Evolutionary conservation across 64 coral and sea anemone species (phyloP), one percentile per base, ranked within the genome.

Genomic region (Stichodactyla helianthus): DNA sequence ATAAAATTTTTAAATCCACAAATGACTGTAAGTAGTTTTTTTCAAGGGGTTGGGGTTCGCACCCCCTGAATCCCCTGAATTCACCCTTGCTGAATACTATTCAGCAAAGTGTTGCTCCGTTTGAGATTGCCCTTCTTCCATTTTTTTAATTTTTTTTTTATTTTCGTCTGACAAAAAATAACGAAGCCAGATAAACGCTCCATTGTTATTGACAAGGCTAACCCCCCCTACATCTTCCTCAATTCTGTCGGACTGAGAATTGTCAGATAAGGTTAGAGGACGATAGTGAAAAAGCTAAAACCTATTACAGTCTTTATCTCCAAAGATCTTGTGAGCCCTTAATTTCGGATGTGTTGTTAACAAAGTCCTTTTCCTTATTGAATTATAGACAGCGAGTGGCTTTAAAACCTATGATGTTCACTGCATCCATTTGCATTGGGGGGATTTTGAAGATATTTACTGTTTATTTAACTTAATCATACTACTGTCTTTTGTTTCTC

Each of bases 381-480:
- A 74, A 74, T 74, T 27, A 74, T 74, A 19, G 11, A 0, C 14
- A 74, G 26, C 25, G 25, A 74, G 68, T 74, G 23, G 68, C 68
- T 13, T 74, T 13, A 74, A 74, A 74, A 35, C 26, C 68, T 27
- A 74, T 26, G n/a, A 74, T 25, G 68, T 25, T 14, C 9, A 74
- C 68, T 74, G 10, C 68, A 74, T 35, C n/a, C 68, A 74, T 74
- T 74, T 74, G 23, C 68, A 74, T 74, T 71, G 25, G 68, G 31
- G 9, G 68, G 68, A 27, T 74, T 74, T 74, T 35, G 11, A 28
- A 74, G 26, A 26, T 74, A 74, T 31, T 13, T 74, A 74, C 25
- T 74, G 68, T 74, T 74, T 74, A 74, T 31, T 74, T 74, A 74
- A 74, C 68, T 74, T 27, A 74, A 23, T 58, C 55, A 58, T 58